Conservation (phyloP, 1,140 invertebrate species). For the Trachymyrmex cornetzi region DNA sequence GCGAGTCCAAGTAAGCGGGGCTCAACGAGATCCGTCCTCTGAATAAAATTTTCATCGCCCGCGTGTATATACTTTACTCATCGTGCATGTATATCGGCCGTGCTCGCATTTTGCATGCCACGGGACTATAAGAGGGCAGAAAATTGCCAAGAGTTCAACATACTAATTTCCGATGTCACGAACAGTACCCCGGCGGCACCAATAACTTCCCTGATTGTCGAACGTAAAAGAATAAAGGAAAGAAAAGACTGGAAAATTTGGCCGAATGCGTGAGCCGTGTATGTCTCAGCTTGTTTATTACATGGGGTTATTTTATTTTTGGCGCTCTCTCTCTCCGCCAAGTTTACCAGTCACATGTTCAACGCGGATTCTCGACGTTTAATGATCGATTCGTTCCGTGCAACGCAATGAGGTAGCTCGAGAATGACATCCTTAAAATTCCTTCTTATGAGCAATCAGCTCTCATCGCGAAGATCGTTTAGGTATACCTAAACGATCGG, state of each 20-base stretch:
- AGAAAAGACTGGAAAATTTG: not conserved
- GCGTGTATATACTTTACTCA: constrained; percentile 28
- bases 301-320: not conserved
- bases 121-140: constrained; percentile 63
- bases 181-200: constrained; percentile 7
- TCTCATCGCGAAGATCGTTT: not conserved
- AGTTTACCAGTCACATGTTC: constrained; percentile 9
- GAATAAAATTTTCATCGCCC: constrained; percentile 70
- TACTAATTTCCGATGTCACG: constrained; percentile 66
- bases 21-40: constrained; percentile 54
- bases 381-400: constrained; percentile 37
- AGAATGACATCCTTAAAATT: constrained; percentile 8
- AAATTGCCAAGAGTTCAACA: constrained; percentile 67
- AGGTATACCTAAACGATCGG: not conserved
- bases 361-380: constrained; percentile 8
- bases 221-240: constrained; percentile 49
- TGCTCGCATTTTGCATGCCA: constrained; percentile 64
- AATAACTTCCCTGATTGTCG: constrained; percentile 42
- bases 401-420: not conserved
- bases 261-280: not conserved
- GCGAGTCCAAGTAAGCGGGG: constrained; percentile 35
- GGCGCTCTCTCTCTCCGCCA: not conserved
- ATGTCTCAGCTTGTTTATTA: not conserved
- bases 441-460: not conserved
- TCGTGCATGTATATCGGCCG: not conserved